These are phyloP conservation scores for Euura lappo DNA, from an alignment of 1,140 invertebrate genomes.

Conservation along the genomic window DNA sequence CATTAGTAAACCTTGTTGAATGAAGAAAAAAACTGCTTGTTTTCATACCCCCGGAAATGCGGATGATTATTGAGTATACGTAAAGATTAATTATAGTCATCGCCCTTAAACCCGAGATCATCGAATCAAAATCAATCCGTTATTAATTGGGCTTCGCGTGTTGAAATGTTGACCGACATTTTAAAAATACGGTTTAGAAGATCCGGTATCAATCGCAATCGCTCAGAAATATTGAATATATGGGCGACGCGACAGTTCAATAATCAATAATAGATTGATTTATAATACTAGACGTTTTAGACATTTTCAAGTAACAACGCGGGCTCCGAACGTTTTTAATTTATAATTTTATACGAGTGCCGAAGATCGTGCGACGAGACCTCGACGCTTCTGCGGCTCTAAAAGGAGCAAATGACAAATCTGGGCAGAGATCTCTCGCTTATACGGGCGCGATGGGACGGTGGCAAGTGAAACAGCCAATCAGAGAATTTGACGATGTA, in stretches of 20 bases:
- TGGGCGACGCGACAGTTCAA: no score
- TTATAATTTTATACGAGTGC: not conserved
- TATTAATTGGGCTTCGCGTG: not conserved
- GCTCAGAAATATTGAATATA: no score
- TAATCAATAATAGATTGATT: not conserved
- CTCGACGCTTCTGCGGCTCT: constrained; percentile 28
- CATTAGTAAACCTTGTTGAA: no score
- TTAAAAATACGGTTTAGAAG: no score
- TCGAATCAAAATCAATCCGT: not conserved
- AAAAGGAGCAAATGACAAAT: constrained; percentile 48
- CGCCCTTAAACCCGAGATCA: not conserved
- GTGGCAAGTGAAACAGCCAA: constrained; percentile 27
- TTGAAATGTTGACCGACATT: no score
- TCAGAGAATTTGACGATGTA: not conserved
- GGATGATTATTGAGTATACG: no score
- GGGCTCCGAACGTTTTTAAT: not conserved
- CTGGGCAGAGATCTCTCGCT: constrained; percentile 35
- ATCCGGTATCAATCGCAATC: no score
- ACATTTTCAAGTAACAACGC: not conserved
- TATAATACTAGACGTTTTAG: not conserved
- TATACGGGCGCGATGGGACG: constrained; percentile 47
- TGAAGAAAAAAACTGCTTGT: no score
- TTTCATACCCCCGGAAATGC: no score
- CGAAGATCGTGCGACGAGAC: not conserved
- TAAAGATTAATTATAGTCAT: not conserved